Conservation (phyloP, 2,797 vertebrate genomes). For the Hemitrygon akajei region DNA sequence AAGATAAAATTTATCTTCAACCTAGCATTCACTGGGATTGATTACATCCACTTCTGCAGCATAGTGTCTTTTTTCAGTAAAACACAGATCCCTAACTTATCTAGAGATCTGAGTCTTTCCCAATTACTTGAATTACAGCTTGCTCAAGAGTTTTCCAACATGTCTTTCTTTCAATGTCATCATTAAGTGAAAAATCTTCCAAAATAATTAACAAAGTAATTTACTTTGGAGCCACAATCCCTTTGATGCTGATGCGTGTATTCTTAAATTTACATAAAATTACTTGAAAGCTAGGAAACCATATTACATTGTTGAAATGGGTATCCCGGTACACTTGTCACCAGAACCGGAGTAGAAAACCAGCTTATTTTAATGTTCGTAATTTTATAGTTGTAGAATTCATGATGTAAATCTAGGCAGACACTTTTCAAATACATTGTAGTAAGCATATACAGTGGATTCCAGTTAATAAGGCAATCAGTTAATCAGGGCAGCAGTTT, state of each 20-base stretch:
- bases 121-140: neutral
- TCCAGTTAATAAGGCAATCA: too few species aligned
- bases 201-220: neutral
- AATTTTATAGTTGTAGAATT: slow-evolving; percentile 5
- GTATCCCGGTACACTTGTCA: neutral
- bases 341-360: neutral
- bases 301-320: neutral
- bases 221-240: neutral
- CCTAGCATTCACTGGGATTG: neutral
- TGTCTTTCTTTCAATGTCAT: too few species aligned
- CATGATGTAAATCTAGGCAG: neutral
- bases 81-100: neutral
- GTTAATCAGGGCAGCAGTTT: too few species aligned
- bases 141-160: neutral
- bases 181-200: neutral
- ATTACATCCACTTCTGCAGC: neutral
- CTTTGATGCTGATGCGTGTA: neutral
- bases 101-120: neutral
- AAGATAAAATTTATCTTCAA: neutral
- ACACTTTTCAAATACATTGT: neutral
- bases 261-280: neutral
- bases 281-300: neutral
- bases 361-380: neutral
- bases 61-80: neutral
- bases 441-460: neutral